These are phyloP conservation scores for Chromis chromis DNA, from an alignment of 2,797 vertebrate genomes.

Conservation along the genomic window DNA sequence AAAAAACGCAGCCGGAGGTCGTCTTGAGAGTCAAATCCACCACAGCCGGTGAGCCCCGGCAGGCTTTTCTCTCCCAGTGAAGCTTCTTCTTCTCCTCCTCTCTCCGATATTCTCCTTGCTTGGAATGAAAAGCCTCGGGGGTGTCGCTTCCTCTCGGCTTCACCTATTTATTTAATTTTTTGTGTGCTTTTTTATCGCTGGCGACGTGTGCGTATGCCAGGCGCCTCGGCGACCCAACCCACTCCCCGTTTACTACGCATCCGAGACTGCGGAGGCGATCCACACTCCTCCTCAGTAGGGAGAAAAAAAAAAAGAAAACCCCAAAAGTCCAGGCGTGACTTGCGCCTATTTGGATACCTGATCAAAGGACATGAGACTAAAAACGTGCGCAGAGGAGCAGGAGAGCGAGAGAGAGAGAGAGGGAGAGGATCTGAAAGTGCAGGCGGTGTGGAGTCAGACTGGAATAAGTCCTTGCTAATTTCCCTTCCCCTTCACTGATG, in stretches of 20 bases:
- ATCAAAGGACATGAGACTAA: background rate
- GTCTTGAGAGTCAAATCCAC: conserved; percentile 63
- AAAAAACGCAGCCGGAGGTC: background rate
- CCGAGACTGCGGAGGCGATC: conserved; percentile 77
- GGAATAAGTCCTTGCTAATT: conserved; percentile 38
- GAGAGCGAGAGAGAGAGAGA: too few species aligned
- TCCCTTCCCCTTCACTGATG: conserved; percentile 35
- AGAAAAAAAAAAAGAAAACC: background rate
- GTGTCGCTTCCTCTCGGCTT: conserved; percentile 49
- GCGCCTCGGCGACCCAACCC: conserved; percentile 81
- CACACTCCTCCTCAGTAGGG: conserved; percentile 6
- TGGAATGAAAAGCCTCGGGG: conserved; percentile 5
- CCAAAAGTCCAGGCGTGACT: conserved; percentile 53
- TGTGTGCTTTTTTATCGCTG: conserved; percentile 58
- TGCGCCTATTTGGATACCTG: conserved; percentile 37
- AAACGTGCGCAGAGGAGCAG: background rate
- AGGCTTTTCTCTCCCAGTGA: conserved; percentile 26
- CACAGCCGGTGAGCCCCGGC: conserved; percentile 54
- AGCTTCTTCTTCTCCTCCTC: conserved; percentile 37
- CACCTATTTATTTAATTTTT: conserved; percentile 67
- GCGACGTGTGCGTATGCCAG: conserved; percentile 68
- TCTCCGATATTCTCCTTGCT: conserved; percentile 40
- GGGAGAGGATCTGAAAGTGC: background rate
- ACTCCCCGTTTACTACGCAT: conserved; percentile 76
- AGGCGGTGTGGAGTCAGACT: background rate